Evolutionary conservation across 2,797 vertebrate species (phyloP), one percentile per base, ranked within the genome.

Genomic region (Huso huso): DNA sequence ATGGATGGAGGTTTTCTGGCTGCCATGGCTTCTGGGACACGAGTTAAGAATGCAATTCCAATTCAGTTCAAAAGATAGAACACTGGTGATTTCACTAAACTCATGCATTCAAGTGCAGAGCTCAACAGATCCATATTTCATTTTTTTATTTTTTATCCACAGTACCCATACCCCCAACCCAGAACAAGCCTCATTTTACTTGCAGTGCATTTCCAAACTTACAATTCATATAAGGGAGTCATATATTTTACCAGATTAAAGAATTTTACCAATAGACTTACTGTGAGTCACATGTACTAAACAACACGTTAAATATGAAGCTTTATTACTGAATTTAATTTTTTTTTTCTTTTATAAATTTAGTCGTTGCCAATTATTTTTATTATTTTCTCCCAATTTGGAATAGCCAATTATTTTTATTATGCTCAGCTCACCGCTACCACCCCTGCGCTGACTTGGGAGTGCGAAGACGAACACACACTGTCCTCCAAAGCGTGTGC

Each of bases 111-210:
- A 75, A 82, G 82, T 79, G 82, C 79, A 80, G 78, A 78, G 76
- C 79, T 68, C 62, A 7, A 71, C 75, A 75, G 76, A 91, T 87
- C 89, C 77, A 89, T 89, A 87, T 85, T 87, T 87, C 82, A 88
- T 85, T 85, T 4, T 37, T 18, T 18, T 1, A 86, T 78, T 75
- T 78, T 74, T 78, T 72, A 80, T 81, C 79, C 73, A 75, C 23
- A 37, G 23, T 37, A 37, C 23, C 23, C 85, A 79, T 78, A 67
- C 65, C 66, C 59, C 69, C 70, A 75, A 63, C 49, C 58, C 71
- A 67, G 66, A 60, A 48, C 52, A 51, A 57, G 61, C 60, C 65
- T 58, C 62, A 13, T 64, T 51, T 70, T 52, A 68, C 55, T 73
- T 60, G 60, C 62, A 10, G 53, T 8, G 68, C 12, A 15, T 53